phyloP scores from a whole-genome alignment of 2,797 vertebrate species.

The Sciurus carolinensis region DNA sequence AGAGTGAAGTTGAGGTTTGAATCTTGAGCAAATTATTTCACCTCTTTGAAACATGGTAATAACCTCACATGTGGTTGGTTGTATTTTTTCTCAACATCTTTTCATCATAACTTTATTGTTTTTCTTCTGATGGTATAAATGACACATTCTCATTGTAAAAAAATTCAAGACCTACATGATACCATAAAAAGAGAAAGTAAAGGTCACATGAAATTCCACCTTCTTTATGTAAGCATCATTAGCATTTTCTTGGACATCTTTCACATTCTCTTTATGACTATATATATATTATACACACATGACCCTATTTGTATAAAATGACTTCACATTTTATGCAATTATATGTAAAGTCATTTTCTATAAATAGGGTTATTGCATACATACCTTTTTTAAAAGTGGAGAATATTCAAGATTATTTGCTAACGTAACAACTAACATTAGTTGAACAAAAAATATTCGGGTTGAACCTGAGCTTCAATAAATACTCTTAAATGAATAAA shows the following conservation, averaged over 20 bases:
- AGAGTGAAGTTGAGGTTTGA: slow-evolving; percentile 26
- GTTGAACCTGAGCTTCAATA: slow-evolving; percentile 30
- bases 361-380: slow-evolving; percentile 30
- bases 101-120: slow-evolving; percentile 57
- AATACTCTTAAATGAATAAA: slow-evolving; percentile 36
- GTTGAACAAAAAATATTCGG: slow-evolving; percentile 26
- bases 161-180: slow-evolving; percentile 46
- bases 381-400: slow-evolving; percentile 1
- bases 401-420: slow-evolving; percentile 17
- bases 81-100: slow-evolving; percentile 54
- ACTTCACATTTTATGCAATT: slow-evolving; percentile 16
- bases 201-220: slow-evolving; percentile 56
- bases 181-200: slow-evolving; percentile 47
- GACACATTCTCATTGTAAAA: slow-evolving; percentile 39
- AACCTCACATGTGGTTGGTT: not conserved
- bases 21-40: slow-evolving; percentile 36
- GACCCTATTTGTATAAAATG: not conserved
- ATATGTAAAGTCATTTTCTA: not conserved
- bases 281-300: not conserved
- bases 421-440: not conserved
- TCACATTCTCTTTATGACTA: not conserved
- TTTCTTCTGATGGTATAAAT: slow-evolving; percentile 34
- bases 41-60: not conserved
- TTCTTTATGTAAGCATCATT: slow-evolving; percentile 36
- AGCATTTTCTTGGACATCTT: slow-evolving; percentile 57